Evolutionary conservation across 2,888 invertebrate genomes (phyloP).

Genomic region (Philhelius pedissequus): DNA sequence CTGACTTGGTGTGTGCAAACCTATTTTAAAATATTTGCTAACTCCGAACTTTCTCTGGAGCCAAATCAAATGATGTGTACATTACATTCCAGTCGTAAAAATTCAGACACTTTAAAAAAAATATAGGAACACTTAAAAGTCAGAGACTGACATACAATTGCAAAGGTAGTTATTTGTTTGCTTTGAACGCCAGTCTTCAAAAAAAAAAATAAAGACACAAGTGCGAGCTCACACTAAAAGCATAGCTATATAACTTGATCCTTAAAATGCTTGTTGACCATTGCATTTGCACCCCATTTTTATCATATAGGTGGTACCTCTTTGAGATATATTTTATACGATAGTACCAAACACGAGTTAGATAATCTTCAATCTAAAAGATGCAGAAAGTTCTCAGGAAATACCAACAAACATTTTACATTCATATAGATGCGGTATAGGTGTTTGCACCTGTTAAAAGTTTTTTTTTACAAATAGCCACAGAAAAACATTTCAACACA

Average conservation of each 20-base stretch:
- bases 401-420: constrained; percentile 30
- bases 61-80: no score
- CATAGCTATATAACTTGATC: neutral
- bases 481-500: constrained; percentile 11
- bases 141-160: no score
- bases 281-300: neutral
- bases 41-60: no score
- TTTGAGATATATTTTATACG: neutral
- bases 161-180: no score
- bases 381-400: neutral
- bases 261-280: neutral
- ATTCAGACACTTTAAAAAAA: no score
- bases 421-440: neutral
- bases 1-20: no score
- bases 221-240: neutral
- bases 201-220: neutral
- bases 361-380: neutral
- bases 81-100: no score
- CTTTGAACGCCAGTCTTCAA: neutral
- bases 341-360: neutral
- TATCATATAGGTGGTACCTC: neutral
- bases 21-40: no score
- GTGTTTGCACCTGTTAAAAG: constrained; percentile 61
- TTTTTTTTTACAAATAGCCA: constrained; percentile 45
- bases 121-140: no score